Evolutionary conservation across 2,113 vertebrate species (phyloP), one percentile per base, ranked within the genome.

Genomic region (Tachycineta bicolor): DNA sequence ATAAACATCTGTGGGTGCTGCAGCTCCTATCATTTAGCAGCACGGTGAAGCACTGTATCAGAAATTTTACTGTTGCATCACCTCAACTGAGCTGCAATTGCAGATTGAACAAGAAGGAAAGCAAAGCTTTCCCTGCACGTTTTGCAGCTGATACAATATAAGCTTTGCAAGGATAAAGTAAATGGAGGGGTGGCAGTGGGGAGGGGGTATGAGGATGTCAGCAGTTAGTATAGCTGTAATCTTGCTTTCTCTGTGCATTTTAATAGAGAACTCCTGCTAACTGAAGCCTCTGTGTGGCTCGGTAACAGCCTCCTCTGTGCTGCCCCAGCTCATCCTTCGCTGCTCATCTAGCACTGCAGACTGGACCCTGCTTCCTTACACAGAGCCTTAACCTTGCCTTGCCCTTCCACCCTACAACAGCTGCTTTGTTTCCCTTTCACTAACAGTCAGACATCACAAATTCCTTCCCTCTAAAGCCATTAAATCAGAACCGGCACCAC

Each of bases 341-440:
- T 70, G 83, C 69, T 31, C 14, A 9, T 33, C 47, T 17, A 11
- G 63, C 23, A 7, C 87, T 47, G 23, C 77, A 85, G 52, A 91
- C 79, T 93, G 84, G 71, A 60, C 84, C 25, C 49, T 52, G 78
- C 79, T 74, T 80, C 63, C 5, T 74, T 62, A 71, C 55, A 19
- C 69, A 78, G 76, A 6, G 4, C 25, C 91, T 93, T 94, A 93
- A 87, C 91, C 87, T 95, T 95, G 87, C 77, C 80, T 85, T 85
- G 89, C 91, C 91, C 82, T 95, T 94, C 93, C 63, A 23, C 53
- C 56, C 5, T 11, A 68, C 74, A 83, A 63, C 78, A 93, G 91
- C 82, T 1, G 11, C 89, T 93, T 94, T 86, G 90, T 87, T 91
- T 87, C 87, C 93, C 93, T 80, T 91, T 73, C 6, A 4, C 55